Evolutionary conservation across 2,888 invertebrate genomes (phyloP).

Genomic region (Cephus pygmeus): DNA sequence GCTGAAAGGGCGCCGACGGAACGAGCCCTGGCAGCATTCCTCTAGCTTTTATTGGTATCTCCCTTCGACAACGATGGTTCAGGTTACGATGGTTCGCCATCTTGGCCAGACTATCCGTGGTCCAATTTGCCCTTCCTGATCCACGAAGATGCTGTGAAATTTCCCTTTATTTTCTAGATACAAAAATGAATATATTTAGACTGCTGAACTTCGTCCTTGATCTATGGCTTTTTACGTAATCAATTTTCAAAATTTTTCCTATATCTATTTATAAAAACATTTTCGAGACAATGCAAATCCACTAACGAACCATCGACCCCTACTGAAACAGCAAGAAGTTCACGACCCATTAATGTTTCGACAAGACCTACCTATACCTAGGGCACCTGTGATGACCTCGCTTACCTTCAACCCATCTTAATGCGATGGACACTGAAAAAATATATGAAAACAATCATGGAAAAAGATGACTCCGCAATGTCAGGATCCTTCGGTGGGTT

Average conservation of each 20-base stretch:
- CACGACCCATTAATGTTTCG: too few species aligned
- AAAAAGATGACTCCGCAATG: not conserved
- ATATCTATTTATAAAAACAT: not conserved
- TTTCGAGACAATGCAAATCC: not conserved
- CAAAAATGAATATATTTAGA: not conserved
- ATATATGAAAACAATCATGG: not conserved
- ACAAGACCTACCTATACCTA: not conserved
- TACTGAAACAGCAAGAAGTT: too few species aligned
- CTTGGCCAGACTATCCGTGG: conserved; percentile 18
- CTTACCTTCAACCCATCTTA: not conserved
- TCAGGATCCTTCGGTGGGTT: not conserved
- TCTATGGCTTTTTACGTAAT: not conserved
- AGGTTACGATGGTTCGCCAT: conserved; percentile 32
- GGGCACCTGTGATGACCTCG: not conserved
- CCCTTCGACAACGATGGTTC: conserved; percentile 37
- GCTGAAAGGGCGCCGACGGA: conserved; percentile 25
- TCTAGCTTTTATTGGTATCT: conserved; percentile 50
- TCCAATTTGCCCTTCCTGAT: conserved; percentile 24
- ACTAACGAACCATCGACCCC: too few species aligned
- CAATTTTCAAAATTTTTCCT: not conserved
- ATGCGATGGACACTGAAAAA: not conserved
- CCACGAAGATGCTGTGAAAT: not conserved
- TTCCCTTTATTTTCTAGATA: not conserved
- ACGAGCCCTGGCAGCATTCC: conserved; percentile 49
- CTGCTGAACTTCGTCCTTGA: not conserved